These are phyloP conservation scores for Indicator maculatus DNA, from an alignment of 2,113 vertebrate species.

Conservation along the genomic window DNA sequence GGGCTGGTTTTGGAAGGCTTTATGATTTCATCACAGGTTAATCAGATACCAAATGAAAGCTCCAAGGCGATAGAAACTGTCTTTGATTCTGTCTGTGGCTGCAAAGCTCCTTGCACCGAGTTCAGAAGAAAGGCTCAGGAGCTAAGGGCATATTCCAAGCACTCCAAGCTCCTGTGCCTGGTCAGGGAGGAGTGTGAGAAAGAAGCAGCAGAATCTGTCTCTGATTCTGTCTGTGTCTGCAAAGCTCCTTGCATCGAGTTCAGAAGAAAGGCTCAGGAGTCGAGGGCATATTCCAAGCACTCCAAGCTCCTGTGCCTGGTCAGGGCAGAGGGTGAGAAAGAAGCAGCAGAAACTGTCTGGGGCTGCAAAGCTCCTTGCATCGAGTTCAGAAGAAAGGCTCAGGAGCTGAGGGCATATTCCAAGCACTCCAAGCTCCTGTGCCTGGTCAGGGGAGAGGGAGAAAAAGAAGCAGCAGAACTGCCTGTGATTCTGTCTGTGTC, in stretches of 20 bases:
- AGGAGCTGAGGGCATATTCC: neutral
- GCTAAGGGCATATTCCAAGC: neutral
- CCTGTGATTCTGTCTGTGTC: neutral
- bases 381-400: neutral
- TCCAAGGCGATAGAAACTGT: neutral
- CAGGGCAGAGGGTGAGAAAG: neutral
- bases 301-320: neutral
- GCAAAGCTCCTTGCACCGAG: neutral
- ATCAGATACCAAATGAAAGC: neutral
- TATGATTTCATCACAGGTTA: neutral
- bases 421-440: neutral
- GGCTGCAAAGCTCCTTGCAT: neutral
- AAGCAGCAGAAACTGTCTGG: neutral
- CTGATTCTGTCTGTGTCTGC: neutral
- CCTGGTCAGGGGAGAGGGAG: neutral
- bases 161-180: neutral
- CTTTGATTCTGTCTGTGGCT: neutral
- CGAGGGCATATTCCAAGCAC: neutral
- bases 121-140: neutral
- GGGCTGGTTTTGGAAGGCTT: neutral
- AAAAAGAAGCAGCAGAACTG: neutral
- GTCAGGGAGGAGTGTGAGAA: neutral
- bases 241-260: neutral
- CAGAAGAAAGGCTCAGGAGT: neutral
- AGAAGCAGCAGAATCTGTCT: neutral